These are phyloP conservation scores for Aspidiotus rigidus DNA, from an alignment of 2,888 invertebrate species.

Conservation along the genomic window DNA sequence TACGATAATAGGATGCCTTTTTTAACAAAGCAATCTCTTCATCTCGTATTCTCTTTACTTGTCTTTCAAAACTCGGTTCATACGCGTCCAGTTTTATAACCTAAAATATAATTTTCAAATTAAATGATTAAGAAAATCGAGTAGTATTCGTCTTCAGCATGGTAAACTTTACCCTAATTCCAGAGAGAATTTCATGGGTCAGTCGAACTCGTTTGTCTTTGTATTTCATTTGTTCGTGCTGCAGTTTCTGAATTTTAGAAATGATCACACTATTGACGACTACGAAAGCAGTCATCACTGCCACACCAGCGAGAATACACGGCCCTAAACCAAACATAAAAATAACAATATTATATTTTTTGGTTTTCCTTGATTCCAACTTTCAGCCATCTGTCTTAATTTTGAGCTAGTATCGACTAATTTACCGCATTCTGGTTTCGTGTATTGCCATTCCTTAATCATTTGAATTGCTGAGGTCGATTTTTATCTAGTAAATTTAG, in stretches of 20 bases:
- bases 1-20: slow-evolving; percentile 46
- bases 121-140: neutral
- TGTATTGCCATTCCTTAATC: no score
- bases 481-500: no score
- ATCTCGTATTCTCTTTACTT: slow-evolving; percentile 49
- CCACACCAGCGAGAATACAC: slow-evolving; percentile 53
- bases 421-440: no score
- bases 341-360: no score
- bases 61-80: slow-evolving; percentile 53
- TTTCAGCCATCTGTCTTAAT: no score
- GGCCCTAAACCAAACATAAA: slow-evolving; percentile 43
- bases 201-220: slow-evolving; percentile 50
- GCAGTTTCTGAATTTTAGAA: slow-evolving; percentile 45
- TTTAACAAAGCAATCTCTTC: slow-evolving; percentile 51
- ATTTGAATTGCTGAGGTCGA: no score
- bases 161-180: slow-evolving; percentile 36
- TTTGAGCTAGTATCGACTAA: no score
- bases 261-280: slow-evolving; percentile 47
- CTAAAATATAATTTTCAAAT: slow-evolving; percentile 39
- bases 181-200: slow-evolving; percentile 39
- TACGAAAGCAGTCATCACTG: slow-evolving; percentile 48
- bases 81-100: slow-evolving; percentile 55
- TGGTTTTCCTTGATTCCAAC: no score
- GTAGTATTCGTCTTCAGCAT: no score
- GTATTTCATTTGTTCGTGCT: slow-evolving; percentile 48